Evolutionary conservation across 2,888 invertebrate species (phyloP), one percentile per base, ranked within the genome.

Genomic region (Carabus problematicus): DNA sequence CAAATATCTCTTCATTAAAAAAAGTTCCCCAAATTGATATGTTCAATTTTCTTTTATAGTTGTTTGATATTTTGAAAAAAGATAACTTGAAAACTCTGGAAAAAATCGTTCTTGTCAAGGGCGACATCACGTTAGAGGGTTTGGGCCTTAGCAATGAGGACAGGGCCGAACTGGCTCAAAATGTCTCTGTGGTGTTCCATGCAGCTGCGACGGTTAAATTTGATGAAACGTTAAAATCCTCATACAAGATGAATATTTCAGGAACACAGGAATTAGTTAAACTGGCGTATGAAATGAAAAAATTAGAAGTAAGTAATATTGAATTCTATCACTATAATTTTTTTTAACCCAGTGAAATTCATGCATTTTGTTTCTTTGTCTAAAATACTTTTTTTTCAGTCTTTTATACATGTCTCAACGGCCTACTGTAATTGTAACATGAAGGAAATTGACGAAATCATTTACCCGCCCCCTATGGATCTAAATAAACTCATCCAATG

Each of bases 191-290:
- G 42, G 91, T 94, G 19, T 92, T 94, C 81, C 93, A 94, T 81
- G 89, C 90, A 19, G 94, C 93, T 0, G 94, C 93, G 0, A 93
- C 93, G 0, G 88, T 94, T 56, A 89, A 90, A 80, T 94, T 94
- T 77, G 91, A 93, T 79, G 93, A 93, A 79, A 87, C 88, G 0
- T 85, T 94, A 55, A 85, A 87, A 77, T 81, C 87, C 11, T 90
- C 93, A 0, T 86, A 92, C 1, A 87, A 89, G 71, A 90, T 93
- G 85, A 94, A 94, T 79, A 88, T 94, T 67, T 81, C 89, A 29
- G 92, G 91, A 63, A 91, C 91, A 4, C 86, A 89, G 73, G 82
- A 88, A 40, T 82, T 93, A 62, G 82, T 93, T 74, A 85, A 89
- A 67, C 82, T 94, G 56, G 91, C 91, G 78, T 89, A 89, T 76